Evolutionary conservation across 2,797 vertebrate genomes (phyloP), one percentile per base, ranked within the genome.

Genomic region (Monodelphis domestica): DNA sequence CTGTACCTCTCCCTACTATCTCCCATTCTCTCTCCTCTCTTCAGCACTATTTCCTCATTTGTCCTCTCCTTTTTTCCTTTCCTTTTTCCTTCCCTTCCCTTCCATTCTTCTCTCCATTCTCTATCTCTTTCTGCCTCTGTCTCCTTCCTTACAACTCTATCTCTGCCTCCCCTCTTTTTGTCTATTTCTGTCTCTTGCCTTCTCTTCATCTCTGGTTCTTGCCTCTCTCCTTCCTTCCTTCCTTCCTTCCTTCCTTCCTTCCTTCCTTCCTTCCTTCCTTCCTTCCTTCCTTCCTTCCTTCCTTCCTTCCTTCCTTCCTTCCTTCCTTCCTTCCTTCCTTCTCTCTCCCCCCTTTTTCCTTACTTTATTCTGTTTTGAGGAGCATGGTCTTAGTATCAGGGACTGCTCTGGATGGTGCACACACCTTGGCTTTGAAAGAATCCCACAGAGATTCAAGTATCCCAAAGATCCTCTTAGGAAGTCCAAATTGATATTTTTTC

Each of bases 131-230:
- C 28, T 10, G 29, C 29, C 30, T 57, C 56, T 29, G 12, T 57
- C 9, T 2, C 5, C 29, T 24, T 57, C 56, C 9, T 29, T 57
- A n/a, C n/a, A n/a, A n/a, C n/a, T n/a, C n/a, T n/a, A n/a, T n/a
- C n/a, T n/a, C n/a, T n/a, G n/a, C n/a, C n/a, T n/a, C 84, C 88
- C 53, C 63, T 30, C 53, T 91, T 33, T 91, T 29, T 90, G 51
- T 10, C 1, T 38, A 3, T 0, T 14, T 33, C 3, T 11, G 3
- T 11, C 15, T 33, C 14, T 17, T 15, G 5, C 14, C 5, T 38
- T 63, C 33, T 33, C 15, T 33, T 12, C 10, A 3, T 1, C 33
- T n/a, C 33, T 12, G 57, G 5, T 59, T 33, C 12, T 33, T n/a
- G n/a, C n/a, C n/a, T n/a, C n/a, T n/a, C n/a, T n/a, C n/a, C n/a